phyloP scores from a whole-genome alignment of 2,113 vertebrate species.

The Gobiocypris rarus region DNA sequence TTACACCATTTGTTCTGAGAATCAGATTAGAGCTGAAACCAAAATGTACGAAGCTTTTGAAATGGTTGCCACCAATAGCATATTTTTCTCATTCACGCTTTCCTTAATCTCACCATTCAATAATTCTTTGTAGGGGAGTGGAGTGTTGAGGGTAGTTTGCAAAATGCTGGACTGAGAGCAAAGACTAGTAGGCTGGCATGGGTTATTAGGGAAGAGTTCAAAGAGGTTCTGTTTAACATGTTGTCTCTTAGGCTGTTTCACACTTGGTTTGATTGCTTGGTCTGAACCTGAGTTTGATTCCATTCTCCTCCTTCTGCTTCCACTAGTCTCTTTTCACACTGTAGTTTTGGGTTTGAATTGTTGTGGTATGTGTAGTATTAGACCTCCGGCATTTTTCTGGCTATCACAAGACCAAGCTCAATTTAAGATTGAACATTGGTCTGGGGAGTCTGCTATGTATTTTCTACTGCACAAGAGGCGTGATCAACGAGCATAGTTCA shows the following conservation, averaged over 20 bases:
- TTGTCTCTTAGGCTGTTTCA: slow-evolving; percentile 1
- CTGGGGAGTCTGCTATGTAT: too few relatives aligned
- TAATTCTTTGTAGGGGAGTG: not conserved
- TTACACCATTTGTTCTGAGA: slow-evolving; percentile 3
- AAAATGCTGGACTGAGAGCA: slow-evolving; percentile 38
- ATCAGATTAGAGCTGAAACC: not conserved
- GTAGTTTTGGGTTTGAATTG: not conserved
- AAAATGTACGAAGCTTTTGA: slow-evolving; percentile 16
- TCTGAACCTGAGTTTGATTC: not conserved
- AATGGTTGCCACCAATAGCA: slow-evolving; percentile 32
- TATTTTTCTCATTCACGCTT: slow-evolving; percentile 34
- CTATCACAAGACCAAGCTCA: too few relatives aligned
- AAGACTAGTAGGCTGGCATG: slow-evolving; percentile 4
- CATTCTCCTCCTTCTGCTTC: not conserved
- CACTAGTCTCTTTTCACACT: not conserved
- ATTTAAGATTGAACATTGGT: too few relatives aligned
- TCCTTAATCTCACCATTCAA: slow-evolving; percentile 23
- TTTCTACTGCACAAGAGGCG: too few relatives aligned
- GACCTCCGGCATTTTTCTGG: not conserved
- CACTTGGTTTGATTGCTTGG: slow-evolving; percentile 2
- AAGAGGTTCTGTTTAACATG: slow-evolving; percentile 14
- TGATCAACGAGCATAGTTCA: too few relatives aligned
- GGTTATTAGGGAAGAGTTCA: slow-evolving; percentile 16
- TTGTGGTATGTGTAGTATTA: not conserved
- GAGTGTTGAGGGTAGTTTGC: slow-evolving; percentile 18